A percentile compares a stretch with the other conserved stretches of the same genome.
phyloP scores from a whole-genome alignment of 2,888 invertebrate genomes.

The Xestia rhomboidea region DNA sequence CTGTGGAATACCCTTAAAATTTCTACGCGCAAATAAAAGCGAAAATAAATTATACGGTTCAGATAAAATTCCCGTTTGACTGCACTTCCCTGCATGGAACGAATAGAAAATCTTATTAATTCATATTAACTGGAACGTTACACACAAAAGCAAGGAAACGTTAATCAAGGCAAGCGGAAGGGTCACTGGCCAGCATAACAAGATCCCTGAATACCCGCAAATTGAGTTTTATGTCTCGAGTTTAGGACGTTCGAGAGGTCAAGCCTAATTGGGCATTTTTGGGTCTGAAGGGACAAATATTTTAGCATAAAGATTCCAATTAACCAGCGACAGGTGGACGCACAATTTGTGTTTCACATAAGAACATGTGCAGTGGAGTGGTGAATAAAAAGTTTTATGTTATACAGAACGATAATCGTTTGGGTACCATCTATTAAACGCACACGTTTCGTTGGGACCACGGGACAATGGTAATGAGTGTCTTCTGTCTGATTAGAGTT shows the following conservation, averaged over 20 bases:
- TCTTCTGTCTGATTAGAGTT: slow-evolving; percentile 24
- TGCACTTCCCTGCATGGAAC: slow-evolving; percentile 54
- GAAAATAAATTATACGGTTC: slow-evolving; percentile 55
- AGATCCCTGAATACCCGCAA: slow-evolving; percentile 67
- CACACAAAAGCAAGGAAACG: slow-evolving; percentile 77
- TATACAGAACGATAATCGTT: slow-evolving; percentile 68
- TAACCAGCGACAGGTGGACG: slow-evolving; percentile 82
- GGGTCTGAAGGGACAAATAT: slow-evolving; percentile 77
- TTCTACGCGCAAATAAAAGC: slow-evolving; percentile 22
- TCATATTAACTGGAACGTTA: slow-evolving; percentile 76
- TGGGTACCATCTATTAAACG: slow-evolving; percentile 51
- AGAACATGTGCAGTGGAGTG: slow-evolving; percentile 74
- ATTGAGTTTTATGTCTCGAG: slow-evolving; percentile 50
- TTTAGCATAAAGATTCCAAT: slow-evolving; percentile 87
- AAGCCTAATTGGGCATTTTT: slow-evolving; percentile 68
- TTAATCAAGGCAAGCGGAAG: slow-evolving; percentile 83
- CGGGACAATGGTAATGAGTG: slow-evolving; percentile 40
- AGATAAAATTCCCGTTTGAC: slow-evolving; percentile 55
- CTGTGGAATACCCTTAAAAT: slow-evolving; percentile 5
- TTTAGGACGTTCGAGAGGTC: slow-evolving; percentile 67
- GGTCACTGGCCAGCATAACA: slow-evolving; percentile 75
- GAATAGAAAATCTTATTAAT: slow-evolving; percentile 73
- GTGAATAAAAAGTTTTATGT: slow-evolving; percentile 71
- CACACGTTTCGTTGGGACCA: slow-evolving; percentile 36
- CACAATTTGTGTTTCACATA: slow-evolving; percentile 74